Evolutionary conservation across 2,888 invertebrate species (phyloP), one percentile per base, ranked within the genome.

Genomic region (Parelbella ahira): DNA sequence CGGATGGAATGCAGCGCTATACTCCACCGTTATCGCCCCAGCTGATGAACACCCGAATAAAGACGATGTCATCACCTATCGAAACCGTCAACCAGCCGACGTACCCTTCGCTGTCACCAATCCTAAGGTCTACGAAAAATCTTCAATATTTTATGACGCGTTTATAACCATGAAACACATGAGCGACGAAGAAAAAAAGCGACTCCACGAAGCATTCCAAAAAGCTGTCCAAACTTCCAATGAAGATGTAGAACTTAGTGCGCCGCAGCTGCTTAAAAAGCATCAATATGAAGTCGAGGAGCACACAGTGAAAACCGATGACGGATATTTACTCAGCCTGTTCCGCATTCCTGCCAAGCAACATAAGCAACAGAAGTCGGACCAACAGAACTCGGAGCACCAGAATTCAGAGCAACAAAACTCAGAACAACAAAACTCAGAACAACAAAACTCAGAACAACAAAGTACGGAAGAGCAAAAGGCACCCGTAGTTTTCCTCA

Each of bases 401-500:
- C n/a, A n/a, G n/a, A n/a, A n/a, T n/a, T n/a, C n/a, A n/a, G n/a
- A 13, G n/a, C 13, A 28, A n/a, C 8, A 13, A 1, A 23, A 8
- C 8, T 30, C 63, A 66, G 34, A 57, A 10, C n/a, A n/a, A n/a
- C n/a, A n/a, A n/a, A n/a, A n/a, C n/a, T n/a, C n/a, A n/a, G n/a
- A n/a, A n/a, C n/a, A n/a, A n/a, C n/a, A n/a, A n/a, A n/a, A n/a
- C n/a, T n/a, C n/a, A n/a, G n/a, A n/a, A n/a, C n/a, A n/a, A n/a
- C n/a, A n/a, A n/a, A n/a, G n/a, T n/a, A n/a, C n/a, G n/a, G n/a
- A n/a, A n/a, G n/a, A n/a, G n/a, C n/a, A n/a, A n/a, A 61, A 63
- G 25, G 68, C 61, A 37, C 87, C 86, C 3, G 86, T 83, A 1
- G 88, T 89, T 0, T 77, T 91, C 45, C 53, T 92, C 21, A 82